Evolutionary conservation across 2,797 vertebrate genomes (phyloP), one percentile per base, ranked within the genome.

Genomic region (Picus viridis): DNA sequence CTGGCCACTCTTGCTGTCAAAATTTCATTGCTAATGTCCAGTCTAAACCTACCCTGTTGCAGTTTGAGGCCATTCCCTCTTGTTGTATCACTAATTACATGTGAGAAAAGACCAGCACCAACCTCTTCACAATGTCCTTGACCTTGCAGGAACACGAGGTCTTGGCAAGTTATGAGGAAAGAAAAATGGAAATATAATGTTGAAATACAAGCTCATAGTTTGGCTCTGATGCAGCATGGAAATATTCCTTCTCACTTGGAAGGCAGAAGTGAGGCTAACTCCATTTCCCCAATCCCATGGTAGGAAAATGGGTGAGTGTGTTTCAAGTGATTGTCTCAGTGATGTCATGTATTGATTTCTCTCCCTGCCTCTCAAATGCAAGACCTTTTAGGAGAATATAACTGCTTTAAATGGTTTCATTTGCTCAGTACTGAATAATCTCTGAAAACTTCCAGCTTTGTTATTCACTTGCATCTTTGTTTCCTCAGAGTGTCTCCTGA

Each of bases 321-420:
- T 65, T 93, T 86, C 32, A 68, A 49, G 24, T n/a, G 2, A 72
- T 72, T 49, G 62, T 86, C 29, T 27, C 36, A 34, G n/a, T 84
- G 58, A 79, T 59, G 54, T 86, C 61, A 73, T 47, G 19, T 59
- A 81, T 91, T 80, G 54, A 80, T 74, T 94, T 95, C 24, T 88
- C 12, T 92, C 16, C 32, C 22, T 8, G 34, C 9, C 16, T 83
- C 36, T 85, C 63, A 70, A 72, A 92, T 51, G 24, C 49, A 75
- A 62, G 41, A 53, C 11, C 29, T 70, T 85, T 63, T 59, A 77
- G 39, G 39, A 56, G 23, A 83, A 19, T 34, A 30, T 76, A 57
- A 70, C 39, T 78, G 26, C 41, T 92, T 57, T 79, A 9, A 82
- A 68, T 20, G 51, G 16, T 76, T 96, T 86, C 5, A 30, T 68